phyloP scores from a whole-genome alignment of 2,797 vertebrate species.

The Fundulus diaphanus region DNA sequence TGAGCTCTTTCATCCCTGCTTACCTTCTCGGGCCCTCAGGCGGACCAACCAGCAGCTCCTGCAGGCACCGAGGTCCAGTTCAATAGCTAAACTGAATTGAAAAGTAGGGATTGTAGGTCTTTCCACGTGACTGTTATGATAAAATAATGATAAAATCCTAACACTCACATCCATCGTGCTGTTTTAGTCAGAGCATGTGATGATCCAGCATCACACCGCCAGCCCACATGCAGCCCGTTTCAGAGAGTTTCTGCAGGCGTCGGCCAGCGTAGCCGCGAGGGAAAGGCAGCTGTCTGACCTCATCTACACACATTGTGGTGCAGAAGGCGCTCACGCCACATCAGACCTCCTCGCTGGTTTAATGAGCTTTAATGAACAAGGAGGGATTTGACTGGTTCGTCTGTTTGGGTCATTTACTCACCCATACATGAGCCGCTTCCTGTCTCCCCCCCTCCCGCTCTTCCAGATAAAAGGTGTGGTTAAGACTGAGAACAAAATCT shows the following conservation, averaged over 20 bases:
- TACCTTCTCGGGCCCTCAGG: too few relatives aligned
- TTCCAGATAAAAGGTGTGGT: too few relatives aligned
- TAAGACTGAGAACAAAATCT: too few relatives aligned
- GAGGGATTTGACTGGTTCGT: slow-evolving; percentile 14
- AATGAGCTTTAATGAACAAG: slow-evolving; percentile 10
- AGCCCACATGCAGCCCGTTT: slow-evolving; percentile 22
- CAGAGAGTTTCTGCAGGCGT: slow-evolving; percentile 35
- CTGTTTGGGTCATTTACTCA: neutral
- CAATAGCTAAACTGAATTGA: too few relatives aligned
- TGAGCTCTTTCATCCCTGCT: too few relatives aligned
- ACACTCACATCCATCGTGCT: neutral
- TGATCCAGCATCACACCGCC: slow-evolving; percentile 5
- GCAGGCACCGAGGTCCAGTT: too few relatives aligned
- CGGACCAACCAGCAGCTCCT: too few relatives aligned
- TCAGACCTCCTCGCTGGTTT: slow-evolving; percentile 12
- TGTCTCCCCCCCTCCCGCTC: too few relatives aligned
- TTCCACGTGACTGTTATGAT: too few relatives aligned
- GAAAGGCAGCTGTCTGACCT: slow-evolving; percentile 52
- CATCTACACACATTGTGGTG: slow-evolving; percentile 32
- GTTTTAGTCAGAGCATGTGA: slow-evolving; percentile 17
- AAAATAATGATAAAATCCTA: neutral
- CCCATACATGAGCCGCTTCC: neutral
- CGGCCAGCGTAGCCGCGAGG: slow-evolving; percentile 34
- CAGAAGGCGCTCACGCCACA: slow-evolving; percentile 8
- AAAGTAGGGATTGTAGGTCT: too few relatives aligned